These are phyloP conservation scores for Zygogramma bicolorata DNA, from an alignment of 2,888 invertebrate genomes.

Conservation along the genomic window DNA sequence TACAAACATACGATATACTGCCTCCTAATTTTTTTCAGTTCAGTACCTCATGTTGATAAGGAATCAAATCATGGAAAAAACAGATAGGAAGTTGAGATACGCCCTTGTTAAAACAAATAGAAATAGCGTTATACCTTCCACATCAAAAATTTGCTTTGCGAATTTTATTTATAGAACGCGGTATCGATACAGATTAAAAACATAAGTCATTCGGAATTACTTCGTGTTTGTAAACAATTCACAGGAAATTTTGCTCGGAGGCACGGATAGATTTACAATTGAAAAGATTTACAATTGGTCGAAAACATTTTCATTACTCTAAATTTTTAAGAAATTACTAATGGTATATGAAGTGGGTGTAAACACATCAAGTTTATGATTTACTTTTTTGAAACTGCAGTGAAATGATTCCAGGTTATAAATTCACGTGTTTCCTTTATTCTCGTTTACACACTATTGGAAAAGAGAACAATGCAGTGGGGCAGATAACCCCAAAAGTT, in stretches of 20 bases:
- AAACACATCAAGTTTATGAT: background rate
- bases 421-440: no score
- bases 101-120: no score
- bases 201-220: background rate
- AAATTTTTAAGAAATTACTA: background rate
- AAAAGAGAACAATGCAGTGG: background rate
- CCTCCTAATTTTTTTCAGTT: no score
- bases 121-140: background rate
- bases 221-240: slow-evolving; percentile 1
- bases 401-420: background rate
- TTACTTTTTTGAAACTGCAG: background rate
- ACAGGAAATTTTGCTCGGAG: background rate
- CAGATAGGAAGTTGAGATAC: no score
- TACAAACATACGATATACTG: no score
- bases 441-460: no score
- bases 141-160: background rate
- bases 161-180: slow-evolving; percentile 1
- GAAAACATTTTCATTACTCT: background rate
- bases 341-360: background rate
- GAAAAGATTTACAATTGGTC: background rate
- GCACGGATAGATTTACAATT: no score
- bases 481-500: no score
- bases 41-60: no score
- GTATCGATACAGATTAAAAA: background rate
- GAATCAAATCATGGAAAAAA: no score